phyloP scores from a whole-genome alignment of 2,797 vertebrate genomes.

The Poecilia wingei region DNA sequence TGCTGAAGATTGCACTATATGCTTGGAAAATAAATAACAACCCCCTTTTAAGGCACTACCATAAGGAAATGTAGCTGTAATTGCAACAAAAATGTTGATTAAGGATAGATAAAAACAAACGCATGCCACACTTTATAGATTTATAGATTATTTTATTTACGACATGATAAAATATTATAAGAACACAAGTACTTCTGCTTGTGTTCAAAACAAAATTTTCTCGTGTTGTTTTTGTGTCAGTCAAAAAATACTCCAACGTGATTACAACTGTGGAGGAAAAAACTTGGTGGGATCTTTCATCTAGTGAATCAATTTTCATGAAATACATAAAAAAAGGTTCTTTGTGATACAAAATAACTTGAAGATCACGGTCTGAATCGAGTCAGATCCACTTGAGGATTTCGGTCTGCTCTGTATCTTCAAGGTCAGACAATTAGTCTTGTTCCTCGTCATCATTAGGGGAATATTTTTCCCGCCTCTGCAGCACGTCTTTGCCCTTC shows the following conservation, averaged over 20 bases:
- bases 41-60: neutral
- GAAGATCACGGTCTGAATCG: neutral
- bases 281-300: neutral
- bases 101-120: neutral
- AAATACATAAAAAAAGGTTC: neutral
- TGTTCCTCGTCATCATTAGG: constrained; percentile 24
- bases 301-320: neutral
- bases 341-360: neutral
- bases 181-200: neutral
- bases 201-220: neutral
- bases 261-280: neutral
- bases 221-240: neutral
- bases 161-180: neutral
- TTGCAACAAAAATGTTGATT: neutral
- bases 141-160: neutral
- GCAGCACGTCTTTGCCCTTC: constrained; percentile 25
- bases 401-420: constrained; percentile 3
- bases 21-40: neutral
- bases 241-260: neutral
- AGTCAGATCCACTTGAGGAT: constrained; percentile 19
- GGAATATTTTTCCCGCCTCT: constrained; percentile 52
- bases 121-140: neutral
- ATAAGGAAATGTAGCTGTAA: neutral
- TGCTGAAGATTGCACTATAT: neutral
- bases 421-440: constrained; percentile 16